Evolutionary conservation across 2,888 invertebrate genomes (phyloP).

Genomic region (Coenonympha arcania): DNA sequence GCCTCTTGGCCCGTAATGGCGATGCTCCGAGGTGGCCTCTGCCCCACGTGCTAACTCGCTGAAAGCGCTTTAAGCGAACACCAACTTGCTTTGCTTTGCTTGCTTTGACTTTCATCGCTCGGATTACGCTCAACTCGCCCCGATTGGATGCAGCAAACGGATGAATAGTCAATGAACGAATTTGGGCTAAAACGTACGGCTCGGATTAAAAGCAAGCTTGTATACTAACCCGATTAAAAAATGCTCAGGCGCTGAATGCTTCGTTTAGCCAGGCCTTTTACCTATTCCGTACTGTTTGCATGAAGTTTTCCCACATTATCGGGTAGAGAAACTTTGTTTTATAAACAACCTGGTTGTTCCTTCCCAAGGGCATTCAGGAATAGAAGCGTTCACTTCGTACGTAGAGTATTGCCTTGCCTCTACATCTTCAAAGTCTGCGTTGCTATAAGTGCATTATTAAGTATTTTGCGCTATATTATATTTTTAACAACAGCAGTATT

Average conservation of each 20-base stretch:
- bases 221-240: conserved; percentile 32
- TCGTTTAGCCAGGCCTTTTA: conserved; percentile 31
- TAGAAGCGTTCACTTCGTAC: neutral
- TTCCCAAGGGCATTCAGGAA: conserved; percentile 9
- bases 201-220: conserved; percentile 36
- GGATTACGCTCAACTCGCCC: conserved; percentile 49
- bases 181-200: conserved; percentile 45
- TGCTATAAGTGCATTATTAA: neutral
- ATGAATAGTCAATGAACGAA: conserved; percentile 59
- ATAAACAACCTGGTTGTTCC: conserved; percentile 7
- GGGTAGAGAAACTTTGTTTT: conserved; percentile 13
- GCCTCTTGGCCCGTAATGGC: conserved; percentile 49
- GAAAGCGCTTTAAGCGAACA: conserved; percentile 62
- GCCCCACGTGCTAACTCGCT: conserved; percentile 33
- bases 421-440: neutral
- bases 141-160: conserved; percentile 53
- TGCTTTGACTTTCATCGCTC: conserved; percentile 60
- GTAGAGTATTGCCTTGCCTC: neutral
- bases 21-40: conserved; percentile 27
- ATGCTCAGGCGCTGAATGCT: conserved; percentile 29
- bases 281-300: conserved; percentile 10
- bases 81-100: conserved; percentile 56
- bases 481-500: too few relatives aligned
- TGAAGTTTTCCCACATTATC: conserved; percentile 10
- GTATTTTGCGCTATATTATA: neutral